Percentiles rank a stretch among this genome's conserved stretches.
Conservation (phyloP, 2,797 vertebrate genomes). For the Phoxinus dragarum region DNA sequence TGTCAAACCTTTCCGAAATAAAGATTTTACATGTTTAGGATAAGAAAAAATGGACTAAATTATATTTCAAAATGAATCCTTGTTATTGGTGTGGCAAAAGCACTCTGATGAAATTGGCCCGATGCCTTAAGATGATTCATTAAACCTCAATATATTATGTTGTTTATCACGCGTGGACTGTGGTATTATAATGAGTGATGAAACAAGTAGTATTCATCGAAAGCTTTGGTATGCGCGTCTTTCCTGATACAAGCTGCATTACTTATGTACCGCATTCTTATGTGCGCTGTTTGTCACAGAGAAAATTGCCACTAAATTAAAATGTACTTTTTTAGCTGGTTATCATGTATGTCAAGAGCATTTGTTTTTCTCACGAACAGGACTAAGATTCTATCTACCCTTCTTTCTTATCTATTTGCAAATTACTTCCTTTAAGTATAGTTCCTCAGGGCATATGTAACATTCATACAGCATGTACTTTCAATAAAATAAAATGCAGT, state of each 20-base stretch:
- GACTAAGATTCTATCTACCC: neutral
- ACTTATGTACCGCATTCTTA: neutral
- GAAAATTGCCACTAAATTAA: neutral
- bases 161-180: neutral
- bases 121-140: neutral
- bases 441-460: neutral
- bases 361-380: neutral
- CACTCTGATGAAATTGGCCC: neutral
- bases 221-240: slow-evolving; percentile 1
- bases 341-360: neutral
- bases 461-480: neutral
- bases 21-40: neutral
- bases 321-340: neutral
- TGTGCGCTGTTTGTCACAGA: neutral
- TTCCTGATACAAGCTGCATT: neutral
- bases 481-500: neutral
- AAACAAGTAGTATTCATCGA: neutral
- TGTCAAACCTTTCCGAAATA: neutral
- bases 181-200: neutral
- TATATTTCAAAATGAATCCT: neutral
- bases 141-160: neutral
- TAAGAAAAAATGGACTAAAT: neutral
- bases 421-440: neutral
- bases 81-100: neutral
- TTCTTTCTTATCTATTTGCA: neutral